Evolutionary conservation across 2,888 invertebrate species (phyloP), one percentile per base, ranked within the genome.

Genomic region (Sarcophaga rosellei): DNA sequence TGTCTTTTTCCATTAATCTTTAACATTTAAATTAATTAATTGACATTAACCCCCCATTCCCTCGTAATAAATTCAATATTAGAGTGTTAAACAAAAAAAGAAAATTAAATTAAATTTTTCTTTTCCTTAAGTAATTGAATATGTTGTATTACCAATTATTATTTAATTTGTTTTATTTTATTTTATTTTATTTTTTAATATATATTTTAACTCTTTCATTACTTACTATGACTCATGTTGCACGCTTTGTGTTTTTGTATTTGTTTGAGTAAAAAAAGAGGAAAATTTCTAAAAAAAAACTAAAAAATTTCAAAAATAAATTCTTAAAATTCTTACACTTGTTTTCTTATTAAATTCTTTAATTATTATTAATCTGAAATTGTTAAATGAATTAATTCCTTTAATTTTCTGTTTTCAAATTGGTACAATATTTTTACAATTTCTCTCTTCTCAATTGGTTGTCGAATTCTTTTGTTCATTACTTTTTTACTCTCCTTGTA

Each of bases 241-340:
- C 91, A 92, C 91, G 92, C 90, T 91, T 91, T 91, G 87, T 90
- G 90, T 92, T 92, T 88, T 82, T 90, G 89, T 89, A 77, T 77
- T 85, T 87, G 81, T 84, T 85, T 79, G 70, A 81, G 76, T 81
- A 84, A 85, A 83, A 82, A 45, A 15, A 5, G 5, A 5, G 53
- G 5, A 61, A 57, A 76, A 47, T 63, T 12, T 78, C 44, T 69
- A 76, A 53, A 47, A 53, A 35, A 81, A 61, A 44, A 53, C 45
- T 72, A 72, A 47, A 57, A 47, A 68, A 77, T 62, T 65, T 63
- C 21, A 69, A 61, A 35, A 35, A 21, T 47, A 62, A 53, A 70
- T 61, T 69, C 5, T 62, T 76, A 78, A 15, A 53, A 53, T 53
- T 53, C 17, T 1, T 12, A 53, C 11, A 3, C 12, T 68, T 63